phyloP scores from a whole-genome alignment of 2,888 invertebrate species.

The Nephrotoma guestfalica region DNA sequence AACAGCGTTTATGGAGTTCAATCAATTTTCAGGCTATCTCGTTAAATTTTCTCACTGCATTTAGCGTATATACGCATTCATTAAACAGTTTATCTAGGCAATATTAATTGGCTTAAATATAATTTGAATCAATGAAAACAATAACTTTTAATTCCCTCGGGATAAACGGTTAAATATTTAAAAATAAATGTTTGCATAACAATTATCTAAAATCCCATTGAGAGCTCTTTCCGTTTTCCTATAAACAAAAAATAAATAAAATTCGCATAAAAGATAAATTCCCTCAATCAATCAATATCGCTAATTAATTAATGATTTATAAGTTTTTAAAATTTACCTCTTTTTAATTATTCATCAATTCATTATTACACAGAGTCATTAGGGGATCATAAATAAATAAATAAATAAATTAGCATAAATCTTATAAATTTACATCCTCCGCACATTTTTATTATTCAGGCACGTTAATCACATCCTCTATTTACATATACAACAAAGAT shows the following conservation, averaged over 20 bases:
- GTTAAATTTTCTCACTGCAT: not conserved
- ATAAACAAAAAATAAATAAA: not conserved
- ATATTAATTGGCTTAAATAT: not conserved
- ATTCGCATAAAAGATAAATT: not conserved
- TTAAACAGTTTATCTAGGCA: no score
- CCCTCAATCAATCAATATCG: not conserved
- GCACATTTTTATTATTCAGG: not conserved
- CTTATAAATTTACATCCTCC: not conserved
- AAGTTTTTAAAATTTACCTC: not conserved
- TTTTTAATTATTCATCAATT: not conserved
- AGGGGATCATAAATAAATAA: not conserved
- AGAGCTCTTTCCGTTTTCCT: not conserved
- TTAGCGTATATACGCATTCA: not conserved
- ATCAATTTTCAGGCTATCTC: not conserved
- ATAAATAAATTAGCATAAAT: not conserved
- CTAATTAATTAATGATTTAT: not conserved
- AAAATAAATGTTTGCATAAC: not conserved
- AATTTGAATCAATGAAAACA: not conserved
- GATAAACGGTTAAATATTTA: not conserved
- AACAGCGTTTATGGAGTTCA: not conserved
- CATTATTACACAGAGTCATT: not conserved
- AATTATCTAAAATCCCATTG: not conserved
- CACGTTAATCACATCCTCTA: not conserved
- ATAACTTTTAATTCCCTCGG: not conserved
- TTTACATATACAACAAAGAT: no score